Conservation (phyloP, 2,797 vertebrate genomes). For the Syndactyla subalaris region DNA sequence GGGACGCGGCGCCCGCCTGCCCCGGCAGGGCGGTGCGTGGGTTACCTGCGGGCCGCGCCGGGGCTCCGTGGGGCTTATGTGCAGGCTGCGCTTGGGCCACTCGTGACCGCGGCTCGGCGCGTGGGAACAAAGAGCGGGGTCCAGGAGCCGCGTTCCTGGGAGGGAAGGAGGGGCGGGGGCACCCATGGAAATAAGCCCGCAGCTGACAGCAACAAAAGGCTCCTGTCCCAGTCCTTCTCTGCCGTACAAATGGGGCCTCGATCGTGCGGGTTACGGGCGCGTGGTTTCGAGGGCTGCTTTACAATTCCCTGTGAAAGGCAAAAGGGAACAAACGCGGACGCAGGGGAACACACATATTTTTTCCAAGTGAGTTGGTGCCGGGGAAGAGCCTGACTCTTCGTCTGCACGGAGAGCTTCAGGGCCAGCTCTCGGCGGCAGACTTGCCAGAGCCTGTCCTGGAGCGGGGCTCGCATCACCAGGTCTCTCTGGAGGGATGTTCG, state of each 20-base stretch:
- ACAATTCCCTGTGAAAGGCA: not conserved
- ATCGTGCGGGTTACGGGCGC: not conserved
- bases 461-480: fast-evolving
- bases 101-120: not conserved
- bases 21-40: not conserved
- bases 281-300: not conserved
- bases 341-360: not conserved
- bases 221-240: too few species aligned
- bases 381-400: not conserved
- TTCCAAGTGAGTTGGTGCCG: not conserved
- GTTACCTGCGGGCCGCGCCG: not conserved
- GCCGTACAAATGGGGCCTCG: fast-evolving
- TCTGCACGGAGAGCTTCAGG: not conserved
- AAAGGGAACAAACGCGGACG: not conserved
- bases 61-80: fast-evolving
- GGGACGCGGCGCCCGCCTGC: too few species aligned
- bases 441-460: not conserved
- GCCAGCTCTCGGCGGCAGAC: not conserved
- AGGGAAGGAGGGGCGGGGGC: not conserved
- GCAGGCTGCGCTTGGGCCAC: not conserved
- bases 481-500: not conserved
- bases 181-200: not conserved
- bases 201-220: not conserved
- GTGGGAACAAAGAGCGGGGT: not conserved
- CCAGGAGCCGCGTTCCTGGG: not conserved